Base-by-base conservation (phyloP, 2,797 vertebrate genomes). In the Neosalanx taihuensis region DNA sequence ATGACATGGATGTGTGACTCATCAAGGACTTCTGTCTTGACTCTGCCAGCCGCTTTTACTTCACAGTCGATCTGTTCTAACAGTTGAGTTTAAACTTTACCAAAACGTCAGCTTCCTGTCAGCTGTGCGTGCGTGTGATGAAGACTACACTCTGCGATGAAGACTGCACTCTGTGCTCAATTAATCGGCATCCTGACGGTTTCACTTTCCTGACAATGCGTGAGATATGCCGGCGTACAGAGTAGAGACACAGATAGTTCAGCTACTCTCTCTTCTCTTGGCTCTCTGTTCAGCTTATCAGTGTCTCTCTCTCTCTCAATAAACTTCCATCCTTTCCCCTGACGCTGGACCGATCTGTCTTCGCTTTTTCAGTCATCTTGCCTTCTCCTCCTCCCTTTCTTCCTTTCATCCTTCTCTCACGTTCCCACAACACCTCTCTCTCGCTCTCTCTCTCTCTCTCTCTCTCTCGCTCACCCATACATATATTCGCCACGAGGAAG, bases 331-430 rank as follows among this genome's bases (percentile, higher is more conserved):
- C 29, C 64, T 37, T 65, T 49, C 62, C 61, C 61, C 23, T 53
- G 62, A 56, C 61, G 35, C 49, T 30, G 29, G 62, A 61, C 31
- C 26, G 3, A 33, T 23, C 35, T 37, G 35, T 5, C 35, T 37
- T 37, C 35, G 6, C 35, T 37, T 7, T 37, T 9, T 37, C 35
- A 37, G 35, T 37, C 41, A 41, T 49, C 70, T 26, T 9, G 23
- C 18, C 41, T n/a, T 17, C 30, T 37, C 33, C 23, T 23, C 46
- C 35, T 37, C 41, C 17, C 31, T 6, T 56, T n/a, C 69, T 61
- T 20, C 35, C 26, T 53, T 51, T 71, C 26, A 65, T 57, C n/a
- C 60, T 12, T 65, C 37, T 65, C 64, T 26, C 53, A 57, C 53
- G 5, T 18, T 57, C 53, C 64, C 64, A 23, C 58, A 65, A n/a